Base-by-base conservation (phyloP, 2,113 vertebrate genomes). In the Salvelinus sp. region DNA sequence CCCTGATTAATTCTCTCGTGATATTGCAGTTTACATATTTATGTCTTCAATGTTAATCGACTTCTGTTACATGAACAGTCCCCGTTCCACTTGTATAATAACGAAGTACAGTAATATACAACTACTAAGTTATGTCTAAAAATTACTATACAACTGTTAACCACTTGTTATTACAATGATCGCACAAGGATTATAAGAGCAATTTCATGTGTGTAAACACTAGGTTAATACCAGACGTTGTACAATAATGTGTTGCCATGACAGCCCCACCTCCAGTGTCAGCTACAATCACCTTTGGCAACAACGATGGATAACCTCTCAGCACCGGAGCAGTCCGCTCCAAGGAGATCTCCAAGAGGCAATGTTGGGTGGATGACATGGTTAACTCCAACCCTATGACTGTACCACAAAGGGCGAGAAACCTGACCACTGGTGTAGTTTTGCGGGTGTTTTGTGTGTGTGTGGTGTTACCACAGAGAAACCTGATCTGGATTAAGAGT, bases 221-320 rank as follows among this genome's bases (percentile, higher is more conserved):
- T 25, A 14, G 14, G 6, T 50, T 7, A 48, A 48, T 70, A 48
- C 38, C 2, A 70, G 20, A 48, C 25, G n/a, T n/a, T 60, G 57
- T 14, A 60, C n/a, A 18, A 60, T 50, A 65, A 28, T 2, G 54
- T 5, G 47, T 63, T 50, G 64, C 3, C 12, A 2, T 1, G 14
- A 50, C 88, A 99, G 97, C n/a, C 94, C 95, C 0, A 95, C 93
- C 73, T 92, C 96, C 75, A 97, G 98, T 2, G 97, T 98, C 82
- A 99, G 97, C 86, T 99, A 98, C 88, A 99, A 99, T 91, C 97
- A 98, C 88, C 88, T n/a, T 99, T 33, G 97, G 97, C 1, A 99
- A 99, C 93, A 99, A 99, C 0, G 97, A 99, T 0, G 97, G 97
- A 95, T 92, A 99, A 98, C 90, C 93, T 99, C 27, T 99, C 97